Base-by-base conservation (phyloP, 2,888 invertebrate species). In the Drepanosiphum platanoidis region DNA sequence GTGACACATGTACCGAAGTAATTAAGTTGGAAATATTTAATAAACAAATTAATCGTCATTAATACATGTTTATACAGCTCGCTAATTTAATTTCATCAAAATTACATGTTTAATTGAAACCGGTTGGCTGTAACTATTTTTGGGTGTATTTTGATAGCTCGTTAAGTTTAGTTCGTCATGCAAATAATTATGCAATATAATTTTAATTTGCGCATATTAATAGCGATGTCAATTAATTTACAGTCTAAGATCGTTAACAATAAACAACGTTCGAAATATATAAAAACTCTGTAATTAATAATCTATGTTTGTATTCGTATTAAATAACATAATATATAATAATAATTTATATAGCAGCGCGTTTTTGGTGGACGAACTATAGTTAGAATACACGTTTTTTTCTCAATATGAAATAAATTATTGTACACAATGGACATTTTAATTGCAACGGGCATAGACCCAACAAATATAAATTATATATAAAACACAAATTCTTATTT, bases 401-500 rank as follows among this genome's bases (percentile, higher is more conserved):
- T 27, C 36, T 42, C 30, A 42, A 68, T 42, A 79, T 7, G n/a
- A 79, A 68, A 68, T 68, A 34, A 46, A 68, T 68, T 34, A 68
- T 79, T 27, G 52, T 27, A 18, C 79, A 79, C 79, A 68, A 68
- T 52, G 46, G 15, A 34, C 68, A 52, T 79, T 52, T 34, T 68
- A 79, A 68, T 79, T 46, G 66, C 46, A 34, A 15, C 68, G 68
- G 79, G 79, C 79, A 68, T 34, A n/a, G 18, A 36, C 68, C 68
- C 79, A 79, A 68, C 32, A 78, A 52, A 68, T n/a, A 4, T 64
- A 77, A 66, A 79, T n/a, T 66, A 66, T 39, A 64, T 34, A 68
- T 11, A 9, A 52, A 68, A 68, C 34, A 15, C 34, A 15, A 68
- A 46, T 79, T 46, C 15, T 52, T 79, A 79, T 79, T 79, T 79